Conservation (phyloP, 2,797 vertebrate genomes). For the Falco concolor region DNA sequence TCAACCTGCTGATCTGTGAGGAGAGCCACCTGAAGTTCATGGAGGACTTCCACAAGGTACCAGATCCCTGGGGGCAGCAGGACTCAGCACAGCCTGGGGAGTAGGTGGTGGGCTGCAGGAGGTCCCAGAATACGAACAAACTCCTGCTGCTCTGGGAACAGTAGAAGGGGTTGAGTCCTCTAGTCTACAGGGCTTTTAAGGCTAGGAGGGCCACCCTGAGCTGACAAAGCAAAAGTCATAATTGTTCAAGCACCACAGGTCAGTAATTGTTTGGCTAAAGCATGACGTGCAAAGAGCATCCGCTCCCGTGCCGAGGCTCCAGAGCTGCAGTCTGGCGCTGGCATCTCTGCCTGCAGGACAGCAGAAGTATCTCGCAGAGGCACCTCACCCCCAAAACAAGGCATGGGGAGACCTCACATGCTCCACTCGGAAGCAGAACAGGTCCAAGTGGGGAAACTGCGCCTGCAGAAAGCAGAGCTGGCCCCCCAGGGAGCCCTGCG, state of each 20-base stretch:
- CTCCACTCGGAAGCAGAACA: neutral
- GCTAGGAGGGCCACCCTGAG: neutral
- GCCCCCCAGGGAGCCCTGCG: neutral
- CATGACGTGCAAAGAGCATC: neutral
- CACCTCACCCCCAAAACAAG: neutral
- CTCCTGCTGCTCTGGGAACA: neutral
- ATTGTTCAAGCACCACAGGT: neutral
- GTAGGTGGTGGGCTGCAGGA: neutral
- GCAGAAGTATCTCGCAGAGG: neutral
- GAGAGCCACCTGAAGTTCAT: constrained; percentile 98
- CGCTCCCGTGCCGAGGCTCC: neutral
- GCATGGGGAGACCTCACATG: rapidly evolving
- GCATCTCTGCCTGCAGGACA: neutral
- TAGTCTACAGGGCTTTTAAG: neutral
- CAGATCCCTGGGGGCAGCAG: rapidly evolving
- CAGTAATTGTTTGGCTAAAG: neutral
- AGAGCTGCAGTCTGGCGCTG: rapidly evolving
- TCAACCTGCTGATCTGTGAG: constrained; percentile 97
- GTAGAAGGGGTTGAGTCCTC: neutral
- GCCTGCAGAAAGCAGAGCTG: neutral
- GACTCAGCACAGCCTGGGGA: neutral
- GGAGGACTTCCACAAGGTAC: constrained; percentile 96
- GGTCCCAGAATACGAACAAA: neutral
- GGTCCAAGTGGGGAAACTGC: neutral
- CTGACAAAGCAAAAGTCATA: neutral